A percentile compares a stretch with the other conserved stretches of the same genome.
Conservation (phyloP, 2,888 invertebrate genomes). For the Pemphredon lugubris region DNA sequence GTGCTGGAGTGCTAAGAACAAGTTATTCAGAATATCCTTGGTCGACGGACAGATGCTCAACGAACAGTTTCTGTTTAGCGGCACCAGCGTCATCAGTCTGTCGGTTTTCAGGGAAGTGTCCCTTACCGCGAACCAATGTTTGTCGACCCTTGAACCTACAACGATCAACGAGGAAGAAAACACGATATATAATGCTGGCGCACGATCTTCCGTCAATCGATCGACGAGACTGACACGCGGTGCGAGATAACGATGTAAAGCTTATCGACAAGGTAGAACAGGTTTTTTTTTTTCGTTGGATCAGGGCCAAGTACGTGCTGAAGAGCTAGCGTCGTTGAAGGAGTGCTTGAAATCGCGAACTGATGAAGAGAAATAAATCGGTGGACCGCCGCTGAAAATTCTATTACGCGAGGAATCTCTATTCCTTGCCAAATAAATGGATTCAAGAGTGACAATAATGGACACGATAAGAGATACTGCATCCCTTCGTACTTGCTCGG, state of each 20-base stretch:
- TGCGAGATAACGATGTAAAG: not conserved
- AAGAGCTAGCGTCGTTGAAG: too few species aligned
- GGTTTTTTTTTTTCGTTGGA: not conserved
- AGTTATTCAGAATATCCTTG: slow-evolving; percentile 87
- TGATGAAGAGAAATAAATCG: not conserved
- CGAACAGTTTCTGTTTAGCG: slow-evolving; percentile 85
- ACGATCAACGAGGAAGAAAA: slow-evolving; percentile 13
- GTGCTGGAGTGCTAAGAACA: slow-evolving; percentile 93
- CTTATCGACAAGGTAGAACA: too few species aligned
- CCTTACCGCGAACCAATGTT: slow-evolving; percentile 95
- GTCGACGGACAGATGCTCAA: slow-evolving; percentile 87
- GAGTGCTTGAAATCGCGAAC: too few species aligned
- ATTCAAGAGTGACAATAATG: too few species aligned
- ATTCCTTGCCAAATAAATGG: too few species aligned
- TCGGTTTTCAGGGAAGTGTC: slow-evolving; percentile 91
- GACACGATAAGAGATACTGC: too few species aligned
- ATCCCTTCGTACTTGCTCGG: too few species aligned
- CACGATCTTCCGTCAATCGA: too few species aligned
- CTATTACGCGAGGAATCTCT: too few species aligned
- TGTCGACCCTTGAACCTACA: slow-evolving; percentile 89
- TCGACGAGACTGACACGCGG: not conserved
- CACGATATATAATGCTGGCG: too few species aligned
- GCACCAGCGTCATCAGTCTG: slow-evolving; percentile 88
- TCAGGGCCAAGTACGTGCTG: not conserved
- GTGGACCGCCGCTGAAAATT: too few species aligned